Base-by-base conservation (phyloP, 2,797 vertebrate genomes). In the Neosilurus mollespiculum region DNA sequence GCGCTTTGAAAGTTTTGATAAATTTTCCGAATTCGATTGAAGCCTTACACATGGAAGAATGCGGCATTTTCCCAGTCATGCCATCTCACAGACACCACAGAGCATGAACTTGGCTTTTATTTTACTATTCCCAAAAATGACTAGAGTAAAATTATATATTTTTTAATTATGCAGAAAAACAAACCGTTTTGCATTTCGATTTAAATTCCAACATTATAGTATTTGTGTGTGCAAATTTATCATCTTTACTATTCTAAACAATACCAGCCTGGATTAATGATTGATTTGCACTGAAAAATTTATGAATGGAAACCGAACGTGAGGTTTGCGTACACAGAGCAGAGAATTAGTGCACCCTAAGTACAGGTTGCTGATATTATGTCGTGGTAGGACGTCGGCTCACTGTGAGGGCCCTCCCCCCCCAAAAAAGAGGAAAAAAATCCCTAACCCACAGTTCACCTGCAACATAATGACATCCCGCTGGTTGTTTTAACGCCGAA, bases 1-100 rank as follows among this genome's bases (percentile, higher is more conserved):
- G 92, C 88, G 90, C 93, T 94, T 95, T 94, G 92, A 93, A 94
- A 93, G 92, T 94, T 94, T 92, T 91, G 93, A 94, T 94, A 95
- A 94, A 92, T 94, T 93, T 93, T 93, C 89, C 91, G 93, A 93
- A 93, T 93, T 91, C 92, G 93, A 94, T 91, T 94, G 92, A 94
- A 89, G 87, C 83, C 78, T 86, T 91, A 90, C 92, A 91, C 90
- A 82, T 92, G 89, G 88, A 92, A 90, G 93, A 95, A 94, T 94
- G 92, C 89, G 80, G 89, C 82, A 65, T 86, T 83, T 82, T 58
- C 81, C 66, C 62, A 73, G 81, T 85, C 86, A 80, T 67, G 69
- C 67, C 78, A 70, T 59, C 71, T 84, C 70, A 22, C 53, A 75
- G 54, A 58, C 83, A 73, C 37, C 59, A 14, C 0, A 76, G 5